Evolutionary conservation across 1,140 invertebrate genomes (phyloP).

Genomic region (Doryteuthis pealeii): DNA sequence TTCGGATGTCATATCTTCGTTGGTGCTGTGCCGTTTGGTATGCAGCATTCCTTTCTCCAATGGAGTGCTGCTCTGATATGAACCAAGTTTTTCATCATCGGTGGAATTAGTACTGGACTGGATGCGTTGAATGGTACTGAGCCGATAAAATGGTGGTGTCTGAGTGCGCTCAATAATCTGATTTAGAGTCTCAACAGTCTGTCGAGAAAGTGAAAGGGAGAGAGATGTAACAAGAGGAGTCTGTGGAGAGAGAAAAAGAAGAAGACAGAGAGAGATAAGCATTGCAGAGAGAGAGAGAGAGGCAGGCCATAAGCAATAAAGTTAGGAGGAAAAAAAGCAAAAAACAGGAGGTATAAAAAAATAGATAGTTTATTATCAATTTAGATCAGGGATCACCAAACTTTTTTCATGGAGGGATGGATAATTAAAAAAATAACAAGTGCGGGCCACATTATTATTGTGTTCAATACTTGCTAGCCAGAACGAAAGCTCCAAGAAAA

Average conservation of each 20-base stretch:
- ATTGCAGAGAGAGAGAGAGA: neutral
- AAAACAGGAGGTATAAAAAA: no score
- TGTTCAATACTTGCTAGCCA: no score
- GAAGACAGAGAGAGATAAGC: neutral
- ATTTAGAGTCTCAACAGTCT: conserved; percentile 93
- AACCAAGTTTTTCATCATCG: conserved; percentile 49
- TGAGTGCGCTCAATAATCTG: conserved; percentile 93
- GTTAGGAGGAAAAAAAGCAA: no score
- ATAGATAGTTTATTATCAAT: no score
- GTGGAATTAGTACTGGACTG: conserved; percentile 36
- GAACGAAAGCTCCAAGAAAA: no score
- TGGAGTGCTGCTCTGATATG: conserved; percentile 51
- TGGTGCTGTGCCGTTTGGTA: conserved; percentile 93
- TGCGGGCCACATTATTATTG: no score
- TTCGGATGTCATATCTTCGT: conserved; percentile 67
- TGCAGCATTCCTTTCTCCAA: conserved; percentile 80
- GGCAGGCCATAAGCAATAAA: no score
- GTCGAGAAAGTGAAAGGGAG: conserved; percentile 42
- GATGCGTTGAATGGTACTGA: conserved; percentile 68
- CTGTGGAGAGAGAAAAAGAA: neutral
- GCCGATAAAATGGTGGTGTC: conserved; percentile 94
- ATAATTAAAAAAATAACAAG: no score
- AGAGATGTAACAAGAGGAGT: neutral
- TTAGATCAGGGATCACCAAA: no score
- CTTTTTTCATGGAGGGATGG: no score